Evolutionary conservation across 2,113 vertebrate species (phyloP), one percentile per base, ranked within the genome.

Genomic region (Pterocles orientalis): DNA sequence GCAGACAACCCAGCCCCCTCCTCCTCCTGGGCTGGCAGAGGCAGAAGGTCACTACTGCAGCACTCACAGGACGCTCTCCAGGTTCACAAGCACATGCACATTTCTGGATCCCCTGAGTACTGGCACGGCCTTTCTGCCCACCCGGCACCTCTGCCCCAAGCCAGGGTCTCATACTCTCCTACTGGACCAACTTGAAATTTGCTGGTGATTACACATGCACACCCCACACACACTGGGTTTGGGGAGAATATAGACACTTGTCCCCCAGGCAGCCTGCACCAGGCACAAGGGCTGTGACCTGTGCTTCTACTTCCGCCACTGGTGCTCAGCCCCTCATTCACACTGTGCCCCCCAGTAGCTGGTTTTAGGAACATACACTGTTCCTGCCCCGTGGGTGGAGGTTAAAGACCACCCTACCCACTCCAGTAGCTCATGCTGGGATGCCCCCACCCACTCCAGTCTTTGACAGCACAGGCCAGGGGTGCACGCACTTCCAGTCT

Each of bases 111-210:
- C 6, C 29, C 14, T 4, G 5, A 41, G 19, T 23, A 82, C 56
- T 2, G 2, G 21, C 33, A 31, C 4, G 3, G n/a, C 26, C 21
- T 8, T 9, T 69, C 33, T 33, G 50, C 12, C 56, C 1, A 1
- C 23, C 39, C 1, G 3, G 18, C 23, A 47, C 4, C 18, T 18
- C 18, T 84, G 14, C 43, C 50, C 10, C 3, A 1, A 31, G 39
- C 12, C 15, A 53, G 16, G 29, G 20, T 51, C 18, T 41, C 25
- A 11, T 28, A 9, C 24, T 60, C 1, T 1, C 28, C 2, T 2
- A 2, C 16, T 61, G 8, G 15, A 47, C 21, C 23, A 82, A 15
- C 19, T 29, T 68, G 62, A 31, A 41, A 48, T 41, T 62, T 31
- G 12, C 26, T 48, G 21, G 26, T 84, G 31, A 14, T 50, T 50